Conservation (phyloP, 1,140 invertebrate genomes). For the Pseudomyrmex sp. region DNA sequence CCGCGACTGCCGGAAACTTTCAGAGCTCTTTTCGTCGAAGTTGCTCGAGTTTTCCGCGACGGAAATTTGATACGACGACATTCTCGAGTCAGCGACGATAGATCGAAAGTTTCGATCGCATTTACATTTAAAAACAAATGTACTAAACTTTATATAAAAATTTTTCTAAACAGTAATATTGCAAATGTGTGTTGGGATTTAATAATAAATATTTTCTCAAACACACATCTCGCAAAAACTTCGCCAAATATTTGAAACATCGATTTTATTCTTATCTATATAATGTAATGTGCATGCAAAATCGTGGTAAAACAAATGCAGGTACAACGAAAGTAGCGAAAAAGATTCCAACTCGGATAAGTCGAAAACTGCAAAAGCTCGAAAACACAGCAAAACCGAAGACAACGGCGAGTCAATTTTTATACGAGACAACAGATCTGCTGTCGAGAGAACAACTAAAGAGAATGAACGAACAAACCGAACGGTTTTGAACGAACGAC, state of each 20-base stretch:
- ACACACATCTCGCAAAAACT: not conserved
- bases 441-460: conserved; percentile 31
- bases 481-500: not conserved
- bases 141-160: not conserved
- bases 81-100: not conserved
- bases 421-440: conserved; percentile 14
- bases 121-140: not conserved
- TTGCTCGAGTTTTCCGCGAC: conserved; percentile 25
- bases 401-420: conserved; percentile 16
- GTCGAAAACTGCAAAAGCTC: conserved; percentile 7
- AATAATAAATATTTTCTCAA: not conserved
- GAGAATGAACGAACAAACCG: not conserved
- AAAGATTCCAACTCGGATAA: not conserved
- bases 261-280: not conserved
- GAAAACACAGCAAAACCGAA: not conserved
- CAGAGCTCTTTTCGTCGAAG: conserved; percentile 7
- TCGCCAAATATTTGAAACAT: not conserved
- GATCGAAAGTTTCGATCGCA: not conserved
- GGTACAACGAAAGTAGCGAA: not conserved
- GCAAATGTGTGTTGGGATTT: too few species aligned
- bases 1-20: conserved; percentile 25
- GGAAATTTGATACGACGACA: conserved; percentile 42
- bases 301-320: not conserved
- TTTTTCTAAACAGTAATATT: not conserved
- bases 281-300: not conserved